Percentiles rank a stretch among this genome's conserved stretches.
Conservation (phyloP, 2,888 invertebrate genomes). For the Glomeris marginata region DNA sequence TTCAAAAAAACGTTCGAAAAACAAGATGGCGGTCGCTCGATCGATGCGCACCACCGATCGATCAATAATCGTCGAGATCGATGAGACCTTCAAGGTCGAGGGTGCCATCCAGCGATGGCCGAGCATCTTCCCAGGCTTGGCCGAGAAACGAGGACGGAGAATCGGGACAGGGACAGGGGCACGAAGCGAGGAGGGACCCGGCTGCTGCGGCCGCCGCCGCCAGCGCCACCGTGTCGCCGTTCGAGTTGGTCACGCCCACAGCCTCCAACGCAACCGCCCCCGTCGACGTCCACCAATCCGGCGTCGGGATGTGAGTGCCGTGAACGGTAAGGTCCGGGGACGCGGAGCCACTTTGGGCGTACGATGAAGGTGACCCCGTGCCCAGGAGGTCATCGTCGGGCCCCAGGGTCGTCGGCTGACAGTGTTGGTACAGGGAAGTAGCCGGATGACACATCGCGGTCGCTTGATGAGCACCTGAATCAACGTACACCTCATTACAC, state of each 20-base stretch:
- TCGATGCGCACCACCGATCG: background rate
- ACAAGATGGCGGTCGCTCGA: background rate
- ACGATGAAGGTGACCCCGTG: background rate
- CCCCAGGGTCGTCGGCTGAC: slow-evolving; percentile 6
- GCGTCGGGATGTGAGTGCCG: slow-evolving; percentile 10
- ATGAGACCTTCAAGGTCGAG: slow-evolving; percentile 15
- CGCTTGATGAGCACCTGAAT: too few species aligned
- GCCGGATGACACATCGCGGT: too few species aligned
- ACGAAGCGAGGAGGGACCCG: background rate
- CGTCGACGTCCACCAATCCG: slow-evolving; percentile 14
- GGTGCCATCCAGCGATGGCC: slow-evolving; percentile 9
- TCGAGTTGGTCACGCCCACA: background rate
- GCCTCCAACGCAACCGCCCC: background rate
- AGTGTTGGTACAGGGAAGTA: too few species aligned
- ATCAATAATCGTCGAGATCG: slow-evolving; percentile 13
- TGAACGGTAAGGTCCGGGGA: slow-evolving; percentile 10
- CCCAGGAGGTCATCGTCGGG: slow-evolving; percentile 10
- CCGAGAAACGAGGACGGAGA: slow-evolving; percentile 5
- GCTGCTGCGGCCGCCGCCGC: slow-evolving; percentile 7
- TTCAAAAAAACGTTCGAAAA: too few species aligned
- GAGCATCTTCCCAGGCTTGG: slow-evolving; percentile 9
- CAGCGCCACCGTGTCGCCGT: background rate
- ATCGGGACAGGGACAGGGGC: background rate
- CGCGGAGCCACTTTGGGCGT: background rate
- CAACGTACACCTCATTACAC: too few species aligned